These are phyloP conservation scores for Xestoiulus laeticollis DNA, from an alignment of 2,888 invertebrate genomes.

Conservation along the genomic window DNA sequence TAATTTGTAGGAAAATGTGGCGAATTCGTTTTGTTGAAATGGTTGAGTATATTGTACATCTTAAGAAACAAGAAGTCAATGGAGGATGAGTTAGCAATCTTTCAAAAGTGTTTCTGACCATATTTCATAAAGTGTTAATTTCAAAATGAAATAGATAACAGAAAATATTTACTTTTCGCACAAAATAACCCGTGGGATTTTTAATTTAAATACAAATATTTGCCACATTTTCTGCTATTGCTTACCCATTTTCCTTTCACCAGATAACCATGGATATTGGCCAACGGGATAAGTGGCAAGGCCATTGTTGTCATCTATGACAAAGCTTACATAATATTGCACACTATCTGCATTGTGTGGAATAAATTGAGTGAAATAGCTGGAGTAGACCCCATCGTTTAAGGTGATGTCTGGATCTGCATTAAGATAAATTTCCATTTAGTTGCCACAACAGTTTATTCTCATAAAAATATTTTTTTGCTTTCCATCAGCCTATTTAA, in stretches of 20 bases:
- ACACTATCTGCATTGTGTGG: too few relatives aligned
- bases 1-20: background rate
- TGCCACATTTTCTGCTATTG: too few relatives aligned
- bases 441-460: background rate
- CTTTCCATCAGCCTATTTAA: too few relatives aligned
- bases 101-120: too few relatives aligned
- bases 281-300: background rate
- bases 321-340: background rate
- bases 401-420: slow-evolving; percentile 47
- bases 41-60: background rate
- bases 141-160: background rate
- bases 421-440: background rate
- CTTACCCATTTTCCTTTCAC: background rate
- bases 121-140: too few relatives aligned
- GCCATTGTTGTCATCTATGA: background rate
- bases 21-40: background rate
- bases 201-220: too few relatives aligned
- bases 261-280: background rate
- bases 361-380: slow-evolving; percentile 39
- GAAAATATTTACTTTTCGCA: background rate
- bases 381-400: slow-evolving; percentile 46
- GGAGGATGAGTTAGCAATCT: background rate
- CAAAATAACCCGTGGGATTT: background rate
- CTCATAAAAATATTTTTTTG: too few relatives aligned
- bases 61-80: background rate